Conservation (phyloP, 1,140 invertebrate genomes). For the Cherax destructor region DNA sequence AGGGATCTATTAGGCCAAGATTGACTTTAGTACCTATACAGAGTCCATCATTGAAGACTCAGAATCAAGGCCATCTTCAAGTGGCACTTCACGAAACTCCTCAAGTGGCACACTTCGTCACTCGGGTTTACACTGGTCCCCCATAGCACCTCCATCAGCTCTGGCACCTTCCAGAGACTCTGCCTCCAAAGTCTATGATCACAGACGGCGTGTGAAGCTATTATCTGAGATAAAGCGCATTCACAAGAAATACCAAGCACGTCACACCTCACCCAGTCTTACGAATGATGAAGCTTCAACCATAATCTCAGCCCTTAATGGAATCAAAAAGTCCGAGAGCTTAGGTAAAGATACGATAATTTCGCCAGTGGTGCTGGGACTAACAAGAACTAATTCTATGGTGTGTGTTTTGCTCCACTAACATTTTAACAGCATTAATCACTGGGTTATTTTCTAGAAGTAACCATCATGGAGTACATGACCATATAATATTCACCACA, state of each 20-base stretch:
- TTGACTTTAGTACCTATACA: slow-evolving; percentile 21
- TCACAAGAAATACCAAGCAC: slow-evolving; percentile 25
- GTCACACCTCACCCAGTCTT: neutral
- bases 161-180: neutral
- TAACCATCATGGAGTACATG: neutral
- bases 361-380: neutral
- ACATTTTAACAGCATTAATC: neutral
- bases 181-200: slow-evolving; percentile 28
- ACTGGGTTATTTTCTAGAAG: neutral
- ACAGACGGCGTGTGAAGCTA: slow-evolving; percentile 9
- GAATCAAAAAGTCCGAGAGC: slow-evolving; percentile 8
- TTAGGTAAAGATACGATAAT: slow-evolving; percentile 22
- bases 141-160: neutral
- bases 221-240: slow-evolving; percentile 17
- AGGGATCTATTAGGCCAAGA: neutral
- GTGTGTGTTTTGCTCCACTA: neutral
- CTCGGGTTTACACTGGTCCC: neutral
- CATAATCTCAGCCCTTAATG: neutral
- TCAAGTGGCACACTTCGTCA: neutral
- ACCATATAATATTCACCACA: neutral
- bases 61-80: slow-evolving; percentile 21
- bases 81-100: slow-evolving; percentile 16
- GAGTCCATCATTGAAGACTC: slow-evolving; percentile 33
- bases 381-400: neutral
- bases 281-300: neutral